Evolutionary conservation across 1,140 invertebrate species (phyloP), one percentile per base, ranked within the genome.

Genomic region (Philotrypesis tridentata): DNA sequence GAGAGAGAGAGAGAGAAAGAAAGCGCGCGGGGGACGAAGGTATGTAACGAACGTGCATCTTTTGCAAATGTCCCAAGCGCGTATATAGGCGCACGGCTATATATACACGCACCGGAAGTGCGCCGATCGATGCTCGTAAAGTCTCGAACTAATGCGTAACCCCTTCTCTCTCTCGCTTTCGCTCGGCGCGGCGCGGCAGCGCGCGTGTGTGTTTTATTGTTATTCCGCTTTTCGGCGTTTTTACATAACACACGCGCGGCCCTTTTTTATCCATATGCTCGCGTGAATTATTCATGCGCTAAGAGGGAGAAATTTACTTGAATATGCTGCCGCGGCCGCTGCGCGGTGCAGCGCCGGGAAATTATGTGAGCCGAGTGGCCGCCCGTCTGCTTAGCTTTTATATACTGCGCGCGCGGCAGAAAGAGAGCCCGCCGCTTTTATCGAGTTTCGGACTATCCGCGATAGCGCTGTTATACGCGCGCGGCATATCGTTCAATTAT

Each of bases 71-170:
- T 67, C n/a, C n/a, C 33, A 9, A 5, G 33, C 33, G 33, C 9
- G 9, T 37, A 37, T 37, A 37, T 37, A 37, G 3, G 9, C 9
- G 14, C 12, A 23, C 12, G 14, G 4, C 4, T 25, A 29, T 12
- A 29, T 29, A 65, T 21, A n/a, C 31, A 70, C 6, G 21, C 4
- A 29, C 8, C 31, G 31, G 17, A 65, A 65, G 25, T 29, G 23
- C 83, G 68, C 83, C 85, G 81, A 85, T 85, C 83, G 84, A 84
- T 86, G 76, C 81, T 82, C 83, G 82, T 85, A 85, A 85, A 85
- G 68, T 79, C 82, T 68, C 83, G 82, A 31, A 14, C 27, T 65
- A 65, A 74, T 80, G 55, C 61, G 31, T n/a, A 77, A 72, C 7
- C 23, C 68, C n/a, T 33, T 71, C n/a, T 0, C 61, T 63, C 23